Evolutionary conservation across 1,140 invertebrate genomes (phyloP).

Genomic region (Leptonema lineaticorne): DNA sequence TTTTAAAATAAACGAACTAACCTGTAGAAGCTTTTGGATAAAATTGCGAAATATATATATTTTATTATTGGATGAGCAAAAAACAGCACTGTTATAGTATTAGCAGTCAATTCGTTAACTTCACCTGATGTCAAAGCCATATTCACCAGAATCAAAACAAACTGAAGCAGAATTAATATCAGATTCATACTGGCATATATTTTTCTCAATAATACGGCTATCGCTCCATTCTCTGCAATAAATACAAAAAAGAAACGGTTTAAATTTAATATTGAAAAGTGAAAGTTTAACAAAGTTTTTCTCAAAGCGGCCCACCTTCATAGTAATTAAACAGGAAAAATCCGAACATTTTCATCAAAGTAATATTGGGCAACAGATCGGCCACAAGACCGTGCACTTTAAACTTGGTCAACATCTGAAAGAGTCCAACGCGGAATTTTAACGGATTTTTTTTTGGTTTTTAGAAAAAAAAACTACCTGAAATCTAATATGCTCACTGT

Average conservation of each 20-base stretch:
- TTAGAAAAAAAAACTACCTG: background rate
- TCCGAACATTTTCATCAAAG: constrained; percentile 71
- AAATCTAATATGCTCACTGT: background rate
- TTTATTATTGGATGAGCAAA: constrained; percentile 78
- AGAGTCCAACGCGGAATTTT: background rate
- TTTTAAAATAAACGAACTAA: constrained; percentile 44
- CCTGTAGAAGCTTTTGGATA: constrained; percentile 75
- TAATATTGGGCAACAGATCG: constrained; percentile 79
- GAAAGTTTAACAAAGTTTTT: background rate
- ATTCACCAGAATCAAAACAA: constrained; percentile 65
- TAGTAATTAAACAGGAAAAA: constrained; percentile 80
- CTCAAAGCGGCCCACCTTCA: constrained; percentile 49
- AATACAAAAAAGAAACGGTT: background rate
- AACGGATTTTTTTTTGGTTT: background rate
- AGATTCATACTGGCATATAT: constrained; percentile 63
- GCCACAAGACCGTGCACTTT: constrained; percentile 69
- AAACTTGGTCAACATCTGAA: constrained; percentile 54
- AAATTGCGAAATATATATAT: constrained; percentile 68
- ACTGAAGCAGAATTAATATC: constrained; percentile 65
- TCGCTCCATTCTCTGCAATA: constrained; percentile 53
- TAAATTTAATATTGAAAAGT: no score
- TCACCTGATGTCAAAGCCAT: constrained; percentile 71
- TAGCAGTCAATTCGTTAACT: constrained; percentile 76
- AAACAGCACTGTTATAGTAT: constrained; percentile 79
- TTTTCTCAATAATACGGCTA: constrained; percentile 59